Evolutionary conservation across 2,797 vertebrate species (phyloP).

Genomic region (Lycodopsis pacificus): DNA sequence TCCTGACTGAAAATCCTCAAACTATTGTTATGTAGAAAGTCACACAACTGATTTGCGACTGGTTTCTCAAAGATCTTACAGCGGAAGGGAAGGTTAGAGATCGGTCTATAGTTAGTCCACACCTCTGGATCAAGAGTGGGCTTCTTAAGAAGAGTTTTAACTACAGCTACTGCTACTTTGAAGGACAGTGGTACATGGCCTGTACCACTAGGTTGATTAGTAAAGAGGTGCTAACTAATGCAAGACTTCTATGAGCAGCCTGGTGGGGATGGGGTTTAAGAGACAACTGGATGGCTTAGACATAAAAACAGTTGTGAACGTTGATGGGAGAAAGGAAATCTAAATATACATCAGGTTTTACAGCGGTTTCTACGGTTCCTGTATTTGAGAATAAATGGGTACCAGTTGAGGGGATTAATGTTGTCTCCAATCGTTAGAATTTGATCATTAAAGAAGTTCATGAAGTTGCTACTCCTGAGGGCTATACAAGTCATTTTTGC

Average conservation of each 20-base stretch:
- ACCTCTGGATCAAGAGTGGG: too few relatives aligned
- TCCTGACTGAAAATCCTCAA: not conserved
- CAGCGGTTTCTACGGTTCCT: not conserved
- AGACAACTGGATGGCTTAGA: not conserved
- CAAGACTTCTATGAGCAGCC: not conserved
- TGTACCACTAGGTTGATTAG: not conserved
- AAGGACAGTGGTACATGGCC: too few relatives aligned
- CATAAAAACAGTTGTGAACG: not conserved
- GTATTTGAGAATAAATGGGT: not conserved
- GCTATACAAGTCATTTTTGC: not conserved
- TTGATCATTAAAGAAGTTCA: not conserved
- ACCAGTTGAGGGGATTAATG: not conserved
- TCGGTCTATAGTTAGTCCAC: not conserved
- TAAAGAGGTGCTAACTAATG: too few relatives aligned
- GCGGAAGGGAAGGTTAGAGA: not conserved
- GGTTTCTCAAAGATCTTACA: not conserved
- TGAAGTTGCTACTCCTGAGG: not conserved
- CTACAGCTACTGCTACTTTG: not conserved
- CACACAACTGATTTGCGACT: not conserved
- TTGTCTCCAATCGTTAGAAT: not conserved
- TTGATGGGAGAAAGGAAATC: not conserved
- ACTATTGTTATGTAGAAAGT: not conserved
- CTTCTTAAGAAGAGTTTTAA: not conserved
- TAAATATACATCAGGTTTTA: not conserved
- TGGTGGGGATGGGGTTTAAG: not conserved